Evolutionary conservation across 1,140 invertebrate species (phyloP), one percentile per base, ranked within the genome.

Genomic region (Potamilus streckersoni): DNA sequence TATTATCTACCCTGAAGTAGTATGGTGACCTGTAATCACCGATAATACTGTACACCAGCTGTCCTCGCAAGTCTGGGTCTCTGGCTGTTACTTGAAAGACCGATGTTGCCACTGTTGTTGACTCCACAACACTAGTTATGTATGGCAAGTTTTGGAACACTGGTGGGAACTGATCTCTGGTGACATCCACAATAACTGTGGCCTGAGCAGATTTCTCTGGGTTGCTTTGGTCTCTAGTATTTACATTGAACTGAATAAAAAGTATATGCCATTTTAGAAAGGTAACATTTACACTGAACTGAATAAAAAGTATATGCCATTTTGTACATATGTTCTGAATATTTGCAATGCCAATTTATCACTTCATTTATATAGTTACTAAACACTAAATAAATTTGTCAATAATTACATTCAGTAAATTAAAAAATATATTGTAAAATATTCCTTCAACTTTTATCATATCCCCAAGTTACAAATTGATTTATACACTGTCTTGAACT

Each of bases 11-110:
- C 12, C 49, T 59, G 68, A 85, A 86, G 71, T 80, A 84, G 38
- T 78, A 78, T 15, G 75, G 38, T 12, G 85, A 79, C 55, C 56
- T 71, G 73, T 80, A 83, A 74, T 84, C 81, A 16, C 81, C 84
- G 59, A 76, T 76, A 19, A 84, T 78, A 27, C 67, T 58, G 68
- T 81, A 81, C 16, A 71, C 69, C 62, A 79, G 67, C 12, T 63
- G n/a, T 38, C 81, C 79, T 56, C 74, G 61, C 38, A 67, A 69
- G 94, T 93, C 89, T 93, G 94, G 80, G 67, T 87, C 85, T 58
- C 77, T 79, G 31, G 85, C 85, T 14, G 78, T 73, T 2, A 86
- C 81, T 61, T 27, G 68, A 19, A 80, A 69, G 20, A 86, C 68
- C 15, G 57, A 68, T 4, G 69, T 72, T 17, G 76, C 76, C 27